Base-by-base conservation (phyloP, 2,797 vertebrate species). In the Lepus oiostolus region DNA sequence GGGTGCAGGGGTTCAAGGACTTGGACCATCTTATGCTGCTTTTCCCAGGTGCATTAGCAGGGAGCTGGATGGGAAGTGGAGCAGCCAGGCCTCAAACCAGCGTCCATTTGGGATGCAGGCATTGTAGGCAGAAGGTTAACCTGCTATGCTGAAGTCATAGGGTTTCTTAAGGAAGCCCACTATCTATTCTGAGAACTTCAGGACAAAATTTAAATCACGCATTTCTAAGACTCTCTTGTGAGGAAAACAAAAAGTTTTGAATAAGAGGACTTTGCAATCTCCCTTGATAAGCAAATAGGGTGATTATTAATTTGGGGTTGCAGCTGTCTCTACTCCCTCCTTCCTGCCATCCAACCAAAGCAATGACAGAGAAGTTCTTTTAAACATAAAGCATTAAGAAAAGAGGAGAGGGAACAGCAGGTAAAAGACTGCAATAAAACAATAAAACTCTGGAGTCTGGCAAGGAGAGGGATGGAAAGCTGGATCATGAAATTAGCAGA, bases 161-260 rank as follows among this genome's bases (percentile, higher is more conserved):
- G 16, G 21, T 65, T 70, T 93, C 10, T 88, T 95, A 12, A 88
- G 54, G 85, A 52, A 88, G 62, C 24, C 79, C 12, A n/a, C 85
- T 75, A 65, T 58, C 47, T 10, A 84, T 47, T 68, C 52, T 67
- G 13, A 52, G 50, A 91, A 91, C 70, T 60, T 90, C 22, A 88
- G 12, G 35, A 65, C 58, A 85, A 85, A 7, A 54, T 22, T 52
- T 67, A 94, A 83, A 67, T 63, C 22, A 76, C 4, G 67, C 14
- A 68, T 95, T 24, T 63, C 62, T 74, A 79, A 85, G 85, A 77
- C 19, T 70, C 30, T 86, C 42, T 22, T 50, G 47, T n/a, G 30
- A 63, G 63, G 19, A 54, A 63, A 26, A 62, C 80, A 67, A 80
- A 82, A 38, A 77, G 35, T 7, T 13, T 32, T 80, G 5, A 92